Percentiles rank a stretch among this genome's conserved stretches.
Evolutionary conservation across 2,888 invertebrate species (phyloP).

Genomic region (Tinea semifulvella): DNA sequence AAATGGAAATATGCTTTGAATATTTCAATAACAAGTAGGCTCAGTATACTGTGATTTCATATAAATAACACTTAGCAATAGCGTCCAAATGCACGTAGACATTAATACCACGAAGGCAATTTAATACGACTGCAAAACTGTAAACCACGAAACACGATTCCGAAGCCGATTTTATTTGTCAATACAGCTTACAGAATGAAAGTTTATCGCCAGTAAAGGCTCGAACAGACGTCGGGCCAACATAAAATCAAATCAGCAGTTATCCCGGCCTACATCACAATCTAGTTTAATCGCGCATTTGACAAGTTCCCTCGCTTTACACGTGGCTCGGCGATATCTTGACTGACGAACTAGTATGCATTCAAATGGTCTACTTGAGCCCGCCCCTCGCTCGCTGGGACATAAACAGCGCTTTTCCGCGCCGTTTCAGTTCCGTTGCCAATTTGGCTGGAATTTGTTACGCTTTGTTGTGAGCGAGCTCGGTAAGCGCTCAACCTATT

Average conservation of each 20-base stretch:
- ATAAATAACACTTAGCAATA: no score
- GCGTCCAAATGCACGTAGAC: no score
- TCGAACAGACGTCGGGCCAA: conserved; percentile 58
- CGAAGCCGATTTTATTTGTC: conserved; percentile 49
- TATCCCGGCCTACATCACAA: conserved; percentile 66
- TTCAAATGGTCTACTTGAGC: conserved; percentile 76
- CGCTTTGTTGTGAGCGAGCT: conserved; percentile 23
- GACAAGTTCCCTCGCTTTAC: conserved; percentile 38
- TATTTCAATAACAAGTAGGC: no score
- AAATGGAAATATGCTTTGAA: no score
- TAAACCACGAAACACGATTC: conserved; percentile 9
- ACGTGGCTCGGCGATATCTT: conserved; percentile 53
- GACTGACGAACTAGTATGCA: conserved; percentile 80
- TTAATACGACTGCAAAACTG: no score
- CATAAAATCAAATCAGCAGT: conserved; percentile 68
- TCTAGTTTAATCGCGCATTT: conserved; percentile 64
- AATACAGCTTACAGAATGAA: conserved; percentile 56
- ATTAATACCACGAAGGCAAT: no score
- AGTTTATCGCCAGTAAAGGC: conserved; percentile 63
- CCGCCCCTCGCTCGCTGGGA: conserved; percentile 2
- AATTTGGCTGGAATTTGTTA: conserved; percentile 64
- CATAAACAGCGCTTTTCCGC: conserved; percentile 16
- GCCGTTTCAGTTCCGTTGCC: conserved; percentile 25
- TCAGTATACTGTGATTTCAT: no score
- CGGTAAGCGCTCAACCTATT: conserved; percentile 36